Evolutionary conservation across 2,888 invertebrate genomes (phyloP).

Genomic region (Rapana venosa): DNA sequence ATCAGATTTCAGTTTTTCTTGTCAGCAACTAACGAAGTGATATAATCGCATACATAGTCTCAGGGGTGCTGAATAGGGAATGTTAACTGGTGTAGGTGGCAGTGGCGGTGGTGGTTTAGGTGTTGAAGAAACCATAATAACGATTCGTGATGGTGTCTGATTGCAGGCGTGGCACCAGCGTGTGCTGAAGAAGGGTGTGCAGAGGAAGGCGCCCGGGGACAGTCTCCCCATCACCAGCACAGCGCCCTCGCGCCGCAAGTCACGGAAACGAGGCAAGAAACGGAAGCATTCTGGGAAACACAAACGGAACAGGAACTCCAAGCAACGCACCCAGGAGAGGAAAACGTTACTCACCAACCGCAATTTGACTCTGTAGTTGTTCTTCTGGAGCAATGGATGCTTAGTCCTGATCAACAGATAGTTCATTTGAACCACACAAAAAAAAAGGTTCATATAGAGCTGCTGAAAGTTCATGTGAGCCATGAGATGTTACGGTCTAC

Average conservation of each 20-base stretch:
- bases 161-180: conserved; percentile 35
- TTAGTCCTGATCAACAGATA: not conserved
- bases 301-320: conserved; percentile 25
- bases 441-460: not conserved
- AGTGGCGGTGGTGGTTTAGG: no score
- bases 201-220: not conserved
- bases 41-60: no score
- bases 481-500: not conserved
- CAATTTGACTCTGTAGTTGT: conserved; percentile 19
- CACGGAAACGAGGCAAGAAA: conserved; percentile 27
- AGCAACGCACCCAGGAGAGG: not conserved
- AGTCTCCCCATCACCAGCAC: not conserved
- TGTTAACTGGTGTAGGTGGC: no score
- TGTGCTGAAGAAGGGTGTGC: not conserved
- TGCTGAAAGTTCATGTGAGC: not conserved
- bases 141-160: not conserved
- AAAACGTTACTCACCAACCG: conserved; percentile 18
- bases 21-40: no score
- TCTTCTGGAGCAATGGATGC: not conserved
- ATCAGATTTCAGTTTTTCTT: no score
- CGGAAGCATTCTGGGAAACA: not conserved
- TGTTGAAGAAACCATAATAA: no score
- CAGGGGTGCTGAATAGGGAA: no score
- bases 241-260: conserved; percentile 2
- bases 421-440: not conserved